Conservation (phyloP, 2,888 invertebrate species). For the Patella ulyssiponensis region DNA sequence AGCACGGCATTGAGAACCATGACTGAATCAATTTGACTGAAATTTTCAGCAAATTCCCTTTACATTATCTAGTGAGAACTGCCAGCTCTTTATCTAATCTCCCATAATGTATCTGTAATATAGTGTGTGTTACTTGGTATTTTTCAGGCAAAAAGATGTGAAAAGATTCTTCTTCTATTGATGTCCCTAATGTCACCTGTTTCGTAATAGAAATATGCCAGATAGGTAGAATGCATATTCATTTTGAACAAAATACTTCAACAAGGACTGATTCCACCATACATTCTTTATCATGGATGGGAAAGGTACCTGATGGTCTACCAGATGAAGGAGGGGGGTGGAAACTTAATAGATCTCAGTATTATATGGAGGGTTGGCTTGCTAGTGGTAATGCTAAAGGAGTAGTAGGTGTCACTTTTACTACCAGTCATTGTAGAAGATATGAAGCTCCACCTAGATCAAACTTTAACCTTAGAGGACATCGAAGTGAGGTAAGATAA, state of each 20-base stretch:
- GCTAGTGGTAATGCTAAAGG: constrained; percentile 93
- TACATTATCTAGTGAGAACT: too few relatives aligned
- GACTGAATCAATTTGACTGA: too few relatives aligned
- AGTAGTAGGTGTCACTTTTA: constrained; percentile 96
- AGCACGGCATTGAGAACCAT: too few relatives aligned
- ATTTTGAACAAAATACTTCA: constrained; percentile 93
- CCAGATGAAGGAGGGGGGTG: constrained; percentile 88
- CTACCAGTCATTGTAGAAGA: constrained; percentile 91
- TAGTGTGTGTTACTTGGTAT: too few relatives aligned
- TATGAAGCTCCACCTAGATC: constrained; percentile 85
- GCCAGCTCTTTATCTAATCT: too few relatives aligned
- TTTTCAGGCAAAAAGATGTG: too few relatives aligned
- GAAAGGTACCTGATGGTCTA: constrained; percentile 94
- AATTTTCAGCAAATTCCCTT: too few relatives aligned
- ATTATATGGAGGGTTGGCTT: constrained; percentile 98
- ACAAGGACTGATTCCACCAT: constrained; percentile 96
- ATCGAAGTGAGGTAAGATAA: constrained; percentile 87
- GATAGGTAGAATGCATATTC: constrained; percentile 85
- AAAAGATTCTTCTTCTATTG: too few relatives aligned
- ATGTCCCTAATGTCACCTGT: too few relatives aligned
- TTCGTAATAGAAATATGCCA: neutral
- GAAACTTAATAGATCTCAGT: constrained; percentile 94
- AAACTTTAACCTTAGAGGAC: constrained; percentile 97
- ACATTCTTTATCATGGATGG: constrained; percentile 97
- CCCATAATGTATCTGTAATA: too few relatives aligned